Percentiles rank a stretch among this genome's conserved stretches.
phyloP scores from a whole-genome alignment of 92 coral and sea anemone species.

The Scolanthus callimorphus region DNA sequence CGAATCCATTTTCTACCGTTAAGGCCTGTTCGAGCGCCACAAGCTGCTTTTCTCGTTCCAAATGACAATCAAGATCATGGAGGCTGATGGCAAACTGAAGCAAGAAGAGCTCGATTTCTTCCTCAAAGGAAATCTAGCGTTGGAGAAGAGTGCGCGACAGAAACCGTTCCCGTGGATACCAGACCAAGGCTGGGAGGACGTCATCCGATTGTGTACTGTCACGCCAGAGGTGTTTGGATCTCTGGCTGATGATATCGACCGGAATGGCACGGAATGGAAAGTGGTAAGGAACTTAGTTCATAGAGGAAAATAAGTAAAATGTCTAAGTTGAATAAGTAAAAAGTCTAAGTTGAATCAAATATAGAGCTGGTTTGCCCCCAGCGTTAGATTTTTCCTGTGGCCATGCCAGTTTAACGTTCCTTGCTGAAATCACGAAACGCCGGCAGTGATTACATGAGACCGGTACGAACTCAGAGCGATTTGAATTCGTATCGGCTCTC shows the following conservation, averaged over 20 bases:
- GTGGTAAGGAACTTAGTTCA: slow-evolving; percentile 81
- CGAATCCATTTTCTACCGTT: no score
- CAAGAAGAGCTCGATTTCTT: slow-evolving; percentile 98
- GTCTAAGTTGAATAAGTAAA: no score
- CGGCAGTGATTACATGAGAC: no score
- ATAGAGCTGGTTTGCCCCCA: no score
- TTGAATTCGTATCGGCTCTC: no score
- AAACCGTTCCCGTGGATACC: slow-evolving; percentile 97
- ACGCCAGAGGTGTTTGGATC: slow-evolving; percentile 85
- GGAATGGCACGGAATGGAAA: slow-evolving; percentile 84
- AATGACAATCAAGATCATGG: slow-evolving; percentile 99
- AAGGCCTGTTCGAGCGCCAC: slow-evolving; percentile 96
- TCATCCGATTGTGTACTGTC: slow-evolving; percentile 74
- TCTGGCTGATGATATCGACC: slow-evolving; percentile 89
- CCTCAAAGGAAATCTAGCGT: slow-evolving; percentile 91
- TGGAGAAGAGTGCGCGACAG: slow-evolving; percentile 93
- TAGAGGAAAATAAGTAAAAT: no score
- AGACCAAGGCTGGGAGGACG: slow-evolving; percentile 98
- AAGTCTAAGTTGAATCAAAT: no score
- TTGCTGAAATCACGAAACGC: no score
- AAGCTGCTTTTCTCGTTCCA: slow-evolving; percentile 95
- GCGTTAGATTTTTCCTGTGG: no score
- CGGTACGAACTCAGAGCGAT: no score
- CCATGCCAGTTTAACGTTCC: no score
- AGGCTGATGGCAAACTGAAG: slow-evolving; percentile 90